A percentile compares a stretch with the other conserved stretches of the same genome.
These are phyloP conservation scores for Neoseiulus cucumeris DNA, from an alignment of 1,140 invertebrate genomes.

Conservation along the genomic window DNA sequence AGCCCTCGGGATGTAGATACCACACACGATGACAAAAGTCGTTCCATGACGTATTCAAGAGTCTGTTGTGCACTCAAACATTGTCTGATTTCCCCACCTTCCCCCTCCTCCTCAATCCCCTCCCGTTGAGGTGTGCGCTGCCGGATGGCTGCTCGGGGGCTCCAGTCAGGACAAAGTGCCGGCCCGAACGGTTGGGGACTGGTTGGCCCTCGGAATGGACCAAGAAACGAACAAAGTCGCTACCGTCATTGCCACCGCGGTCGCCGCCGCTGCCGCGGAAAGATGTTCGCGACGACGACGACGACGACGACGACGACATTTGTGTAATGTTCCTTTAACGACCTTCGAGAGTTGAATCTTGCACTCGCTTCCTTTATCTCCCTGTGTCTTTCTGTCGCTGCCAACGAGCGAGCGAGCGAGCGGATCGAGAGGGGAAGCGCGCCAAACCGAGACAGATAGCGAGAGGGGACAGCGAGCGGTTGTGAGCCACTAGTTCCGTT, in stretches of 20 bases:
- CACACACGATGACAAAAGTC: no score
- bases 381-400: not conserved
- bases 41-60: no score
- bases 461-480: no score
- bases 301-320: not conserved
- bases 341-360: slow-evolving; percentile 10
- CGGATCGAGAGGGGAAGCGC: no score
- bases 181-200: not conserved
- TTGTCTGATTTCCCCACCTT: not conserved
- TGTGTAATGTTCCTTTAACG: slow-evolving; percentile 12
- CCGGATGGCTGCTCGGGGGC: not conserved
- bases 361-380: not conserved
- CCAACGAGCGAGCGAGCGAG: no score
- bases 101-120: not conserved
- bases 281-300: not conserved
- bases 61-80: no score
- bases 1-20: no score
- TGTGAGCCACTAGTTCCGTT: no score
- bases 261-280: not conserved
- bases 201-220: not conserved
- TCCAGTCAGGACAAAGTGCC: not conserved
- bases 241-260: not conserved
- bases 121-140: not conserved
- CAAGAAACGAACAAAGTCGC: no score
- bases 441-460: no score